Base-by-base conservation (phyloP, 2,888 invertebrate genomes). In the Lordiphosa andalusiaca region DNA sequence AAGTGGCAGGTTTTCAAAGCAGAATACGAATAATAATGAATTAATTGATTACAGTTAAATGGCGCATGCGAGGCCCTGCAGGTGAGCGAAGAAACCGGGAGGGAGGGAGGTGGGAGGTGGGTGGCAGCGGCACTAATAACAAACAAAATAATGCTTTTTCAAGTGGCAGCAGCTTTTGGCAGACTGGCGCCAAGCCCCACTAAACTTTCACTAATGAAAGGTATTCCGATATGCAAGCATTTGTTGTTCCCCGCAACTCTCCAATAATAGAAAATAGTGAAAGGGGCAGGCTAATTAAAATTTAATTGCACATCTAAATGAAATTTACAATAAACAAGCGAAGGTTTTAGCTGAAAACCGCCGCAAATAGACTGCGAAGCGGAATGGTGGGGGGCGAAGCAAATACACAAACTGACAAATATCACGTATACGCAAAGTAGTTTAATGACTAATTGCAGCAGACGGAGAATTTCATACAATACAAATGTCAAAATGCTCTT, bases 11-110 rank as follows among this genome's bases (percentile, higher is more conserved):
- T 60, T 78, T 66, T 60, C 61, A 75, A 68, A 74, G 59, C 63
- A 66, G 72, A 83, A 63, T 67, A 56, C 73, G 77, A 81, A 73
- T 76, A 84, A 73, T 76, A 81, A 76, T 76, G 67, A 76, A 81
- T 84, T 76, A 76, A 76, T 76, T 84, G 75, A 76, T 80, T 76
- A 76, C 75, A 80, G 77, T 67, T 80, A 80, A 72, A 80, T 75
- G 76, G 69, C 54, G 62, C 53, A 56, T 59, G 47, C 44, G 53
- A 68, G 62, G 25, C 37, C 2, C 25, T 35, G 19, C 6, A 36
- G 33, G 6, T 16, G 16, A 16, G 16, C 16, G 16, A 16, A 16
- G 16, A 2, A 16, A 16, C n/a, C n/a, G n/a, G n/a, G n/a, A n/a
- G n/a, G n/a, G n/a, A 12, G 16, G 33, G 9, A 13, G 7, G n/a